phyloP scores from a whole-genome alignment of 2,888 invertebrate species.

The Latrodectus elegans region DNA sequence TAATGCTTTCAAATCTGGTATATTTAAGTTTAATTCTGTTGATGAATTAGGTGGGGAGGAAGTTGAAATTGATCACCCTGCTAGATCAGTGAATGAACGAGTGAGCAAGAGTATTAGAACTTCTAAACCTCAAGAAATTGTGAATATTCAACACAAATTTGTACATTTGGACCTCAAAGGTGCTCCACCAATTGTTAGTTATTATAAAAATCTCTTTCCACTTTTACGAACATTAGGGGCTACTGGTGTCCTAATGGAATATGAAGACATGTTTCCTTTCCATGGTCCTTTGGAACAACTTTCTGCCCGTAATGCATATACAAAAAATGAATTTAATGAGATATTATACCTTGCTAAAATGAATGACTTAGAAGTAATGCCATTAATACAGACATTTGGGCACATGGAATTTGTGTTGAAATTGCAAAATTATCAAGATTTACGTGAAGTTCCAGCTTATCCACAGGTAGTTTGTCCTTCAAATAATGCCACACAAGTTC shows the following conservation, averaged over 20 bases:
- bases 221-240: slow-evolving; percentile 81
- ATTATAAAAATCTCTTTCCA: slow-evolving; percentile 79
- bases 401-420: slow-evolving; percentile 89
- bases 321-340: slow-evolving; percentile 80
- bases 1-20: slow-evolving; percentile 16
- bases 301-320: slow-evolving; percentile 82
- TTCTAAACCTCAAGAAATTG: slow-evolving; percentile 51
- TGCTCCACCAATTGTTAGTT: slow-evolving; percentile 82
- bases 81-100: slow-evolving; percentile 54
- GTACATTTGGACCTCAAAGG: slow-evolving; percentile 92
- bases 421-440: slow-evolving; percentile 80
- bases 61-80: slow-evolving; percentile 66
- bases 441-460: slow-evolving; percentile 81
- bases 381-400: slow-evolving; percentile 89
- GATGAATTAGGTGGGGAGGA: slow-evolving; percentile 52
- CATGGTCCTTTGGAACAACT: slow-evolving; percentile 79
- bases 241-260: slow-evolving; percentile 86
- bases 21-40: slow-evolving; percentile 17
- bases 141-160: slow-evolving; percentile 63
- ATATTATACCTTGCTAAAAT: slow-evolving; percentile 81
- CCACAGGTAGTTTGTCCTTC: slow-evolving; percentile 83
- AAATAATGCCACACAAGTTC: slow-evolving; percentile 77
- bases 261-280: slow-evolving; percentile 92
- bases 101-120: slow-evolving; percentile 61
- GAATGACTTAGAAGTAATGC: slow-evolving; percentile 82